Evolutionary conservation across 2,113 vertebrate species (phyloP).

Genomic region (Motacilla tschutschensis): DNA sequence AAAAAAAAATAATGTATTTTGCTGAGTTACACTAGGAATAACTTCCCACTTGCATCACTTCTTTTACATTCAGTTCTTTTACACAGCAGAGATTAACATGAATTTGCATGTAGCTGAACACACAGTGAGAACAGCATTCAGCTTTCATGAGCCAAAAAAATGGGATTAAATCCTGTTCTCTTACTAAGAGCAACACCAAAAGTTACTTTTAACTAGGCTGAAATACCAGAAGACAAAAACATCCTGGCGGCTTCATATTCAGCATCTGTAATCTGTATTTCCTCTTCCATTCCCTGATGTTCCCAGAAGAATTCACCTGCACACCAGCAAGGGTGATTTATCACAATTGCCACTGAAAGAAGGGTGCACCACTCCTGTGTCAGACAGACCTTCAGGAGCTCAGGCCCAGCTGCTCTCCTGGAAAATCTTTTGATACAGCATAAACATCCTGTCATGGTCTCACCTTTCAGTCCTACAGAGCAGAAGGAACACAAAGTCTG

Average conservation of each 20-base stretch:
- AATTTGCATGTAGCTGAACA: background rate
- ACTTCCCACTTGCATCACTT: background rate
- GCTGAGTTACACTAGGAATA: background rate
- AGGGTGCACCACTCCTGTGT: background rate
- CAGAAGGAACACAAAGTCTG: background rate
- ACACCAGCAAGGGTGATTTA: background rate
- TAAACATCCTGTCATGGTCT: background rate
- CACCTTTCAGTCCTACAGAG: background rate
- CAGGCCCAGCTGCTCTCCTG: background rate
- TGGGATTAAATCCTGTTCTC: background rate
- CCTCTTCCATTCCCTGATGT: background rate
- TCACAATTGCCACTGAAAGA: background rate
- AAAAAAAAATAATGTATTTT: background rate
- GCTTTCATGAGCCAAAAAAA: background rate
- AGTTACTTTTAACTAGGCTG: background rate
- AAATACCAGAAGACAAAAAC: background rate
- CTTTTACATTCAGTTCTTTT: background rate
- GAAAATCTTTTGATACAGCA: background rate
- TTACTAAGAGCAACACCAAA: background rate
- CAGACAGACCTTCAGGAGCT: background rate
- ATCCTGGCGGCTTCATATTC: background rate
- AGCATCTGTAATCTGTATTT: background rate
- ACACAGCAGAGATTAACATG: background rate
- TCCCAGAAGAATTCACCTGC: background rate
- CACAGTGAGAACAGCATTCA: background rate